Base-by-base conservation (phyloP, 1,140 invertebrate species). In the Bombus confusus region DNA sequence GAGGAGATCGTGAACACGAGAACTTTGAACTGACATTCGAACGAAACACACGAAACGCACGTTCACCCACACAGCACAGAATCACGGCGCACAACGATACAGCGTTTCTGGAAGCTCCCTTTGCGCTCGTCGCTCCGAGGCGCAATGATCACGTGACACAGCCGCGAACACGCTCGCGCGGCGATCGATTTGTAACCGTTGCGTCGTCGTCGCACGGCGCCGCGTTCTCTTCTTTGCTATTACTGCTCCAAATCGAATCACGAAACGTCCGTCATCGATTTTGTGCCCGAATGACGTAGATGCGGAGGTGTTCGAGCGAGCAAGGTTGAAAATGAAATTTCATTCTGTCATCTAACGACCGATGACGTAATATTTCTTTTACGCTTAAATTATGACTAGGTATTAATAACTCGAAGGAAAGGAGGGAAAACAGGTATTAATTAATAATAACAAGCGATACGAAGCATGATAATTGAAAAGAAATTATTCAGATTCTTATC, bases 141-240 rank as follows among this genome's bases (percentile, higher is more conserved):
- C 34, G 66, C 18, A 25, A n/a, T 18, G 57, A 22, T 87, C 88
- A 89, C 86, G 88, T 89, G 88, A 89, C 47, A n/a, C 31, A 13
- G 25, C 5, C 28, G 31, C 72, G 28, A 28, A 31, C 66, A 43
- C 25, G 59, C 57, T 13, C 18, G 52, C 62, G 34, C 52, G 22
- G 57, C 59, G 74, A 88, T 90, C 88, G 86, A 91, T 91, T 78
- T 34, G 73, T 12, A 39, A 37, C 31, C 37, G 62, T 41, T 83
- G 86, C 88, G 83, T 41, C 79, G 83, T 31, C 79, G 80, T 73
- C 75, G 64, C 78, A 66, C 52, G 10, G 13, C 47, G 59, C 47
- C 43, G 25, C 34, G 37, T 71, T 6, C 1, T 1, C 13, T 25
- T 28, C 28, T 5, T 15, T 22, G 18, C 15, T 18, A 1, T 37